These are phyloP conservation scores for Pleuronectes platessa DNA, from an alignment of 2,113 vertebrate species.

Conservation along the genomic window DNA sequence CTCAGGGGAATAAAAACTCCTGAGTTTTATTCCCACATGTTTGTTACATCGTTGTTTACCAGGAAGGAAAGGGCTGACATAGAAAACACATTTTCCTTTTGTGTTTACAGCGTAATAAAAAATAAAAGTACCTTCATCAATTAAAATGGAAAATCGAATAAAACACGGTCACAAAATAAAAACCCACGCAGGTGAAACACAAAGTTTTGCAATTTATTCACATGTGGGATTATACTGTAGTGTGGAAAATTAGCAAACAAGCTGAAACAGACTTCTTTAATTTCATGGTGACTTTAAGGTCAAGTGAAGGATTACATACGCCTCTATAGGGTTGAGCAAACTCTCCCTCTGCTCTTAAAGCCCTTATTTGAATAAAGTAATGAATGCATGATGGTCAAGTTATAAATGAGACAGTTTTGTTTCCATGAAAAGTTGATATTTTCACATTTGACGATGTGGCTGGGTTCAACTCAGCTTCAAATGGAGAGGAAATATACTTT, in stretches of 20 bases:
- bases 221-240: slow-evolving; percentile 23
- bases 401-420: slow-evolving; percentile 1
- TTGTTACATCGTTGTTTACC: not conserved
- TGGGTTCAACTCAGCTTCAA: slow-evolving; percentile 12
- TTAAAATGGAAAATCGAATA: not conserved
- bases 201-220: not conserved
- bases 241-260: slow-evolving; percentile 35
- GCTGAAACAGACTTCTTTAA: slow-evolving; percentile 38
- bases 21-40: not conserved
- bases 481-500: not conserved
- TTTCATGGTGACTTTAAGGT: slow-evolving; percentile 67
- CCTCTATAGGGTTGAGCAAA: slow-evolving; percentile 15
- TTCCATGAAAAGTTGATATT: not conserved
- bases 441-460: not conserved
- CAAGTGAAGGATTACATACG: slow-evolving; percentile 50
- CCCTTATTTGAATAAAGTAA: slow-evolving; percentile 45
- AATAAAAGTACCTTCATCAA: not conserved
- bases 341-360: slow-evolving; percentile 14
- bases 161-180: not conserved
- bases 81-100: not conserved
- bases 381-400: slow-evolving; percentile 20
- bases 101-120: not conserved
- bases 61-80: not conserved
- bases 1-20: slow-evolving; percentile 13
- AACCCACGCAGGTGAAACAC: not conserved